phyloP scores from a whole-genome alignment of 2,888 invertebrate genomes.

The Tineola bisselliella region DNA sequence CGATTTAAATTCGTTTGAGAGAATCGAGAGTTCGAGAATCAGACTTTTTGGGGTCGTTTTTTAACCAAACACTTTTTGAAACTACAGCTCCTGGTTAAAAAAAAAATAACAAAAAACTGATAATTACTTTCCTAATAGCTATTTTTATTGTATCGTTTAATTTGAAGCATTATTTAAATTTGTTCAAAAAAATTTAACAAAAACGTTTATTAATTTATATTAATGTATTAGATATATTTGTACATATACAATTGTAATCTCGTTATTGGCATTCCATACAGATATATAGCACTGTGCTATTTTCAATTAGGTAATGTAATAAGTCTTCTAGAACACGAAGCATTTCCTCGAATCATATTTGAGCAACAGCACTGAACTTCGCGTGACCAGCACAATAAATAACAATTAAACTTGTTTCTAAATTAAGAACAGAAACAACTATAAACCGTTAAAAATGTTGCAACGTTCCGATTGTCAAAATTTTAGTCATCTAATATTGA shows the following conservation, averaged over 20 bases:
- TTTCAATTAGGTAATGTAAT: neutral
- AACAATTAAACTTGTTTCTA: neutral
- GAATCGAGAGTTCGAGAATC: neutral
- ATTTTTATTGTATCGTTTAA: neutral
- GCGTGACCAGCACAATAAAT: conserved; percentile 6
- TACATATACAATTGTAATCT: too few species aligned
- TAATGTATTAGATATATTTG: too few species aligned
- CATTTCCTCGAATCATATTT: conserved; percentile 5
- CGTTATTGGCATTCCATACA: too few species aligned
- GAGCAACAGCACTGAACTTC: conserved; percentile 2
- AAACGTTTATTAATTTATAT: too few species aligned
- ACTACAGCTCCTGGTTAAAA: neutral
- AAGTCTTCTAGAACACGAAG: neutral
- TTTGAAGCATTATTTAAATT: neutral
- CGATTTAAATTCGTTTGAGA: neutral
- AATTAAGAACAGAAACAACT: neutral
- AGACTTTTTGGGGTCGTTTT: neutral
- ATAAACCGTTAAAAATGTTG: too few species aligned
- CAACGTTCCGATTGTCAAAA: too few species aligned
- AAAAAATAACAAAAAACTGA: neutral
- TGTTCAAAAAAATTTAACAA: too few species aligned
- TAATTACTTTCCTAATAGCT: conserved; percentile 4
- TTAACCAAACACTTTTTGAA: conserved; percentile 6
- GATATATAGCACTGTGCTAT: neutral
- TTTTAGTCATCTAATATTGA: too few species aligned